These are phyloP conservation scores for Baronia brevicornis DNA, from an alignment of 2,888 invertebrate species.

Conservation along the genomic window DNA sequence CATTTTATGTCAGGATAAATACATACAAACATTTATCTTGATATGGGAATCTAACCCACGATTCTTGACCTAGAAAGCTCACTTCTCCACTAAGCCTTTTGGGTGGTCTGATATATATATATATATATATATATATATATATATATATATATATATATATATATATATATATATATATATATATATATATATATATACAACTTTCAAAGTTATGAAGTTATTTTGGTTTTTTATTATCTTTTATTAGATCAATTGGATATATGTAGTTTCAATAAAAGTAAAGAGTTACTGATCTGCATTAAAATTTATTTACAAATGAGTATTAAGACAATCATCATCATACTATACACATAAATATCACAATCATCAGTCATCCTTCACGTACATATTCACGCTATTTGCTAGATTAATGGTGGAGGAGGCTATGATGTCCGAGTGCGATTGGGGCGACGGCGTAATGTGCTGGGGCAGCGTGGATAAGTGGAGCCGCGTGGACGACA, in stretches of 20 bases:
- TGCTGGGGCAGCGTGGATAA: constrained; percentile 40
- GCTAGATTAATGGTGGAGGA: constrained; percentile 57
- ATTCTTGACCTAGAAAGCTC: too few relatives aligned
- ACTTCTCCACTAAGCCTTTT: too few relatives aligned
- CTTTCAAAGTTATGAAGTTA: too few relatives aligned
- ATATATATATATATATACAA: too few relatives aligned
- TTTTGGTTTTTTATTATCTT: neutral
- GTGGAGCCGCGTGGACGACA: constrained; percentile 43
- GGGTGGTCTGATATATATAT: too few relatives aligned
- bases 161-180: too few relatives aligned
- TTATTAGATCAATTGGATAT: neutral
- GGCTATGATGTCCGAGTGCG: constrained; percentile 62
- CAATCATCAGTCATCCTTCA: constrained; percentile 67
- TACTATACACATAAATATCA: constrained; percentile 73
- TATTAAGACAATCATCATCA: constrained; percentile 52
- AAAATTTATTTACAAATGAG: constrained; percentile 67
- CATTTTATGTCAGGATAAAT: too few relatives aligned
- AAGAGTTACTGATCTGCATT: constrained; percentile 55
- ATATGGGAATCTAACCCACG: too few relatives aligned
- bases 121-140: too few relatives aligned
- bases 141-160: too few relatives aligned
- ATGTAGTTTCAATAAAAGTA: too few relatives aligned
- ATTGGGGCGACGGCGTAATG: constrained; percentile 37
- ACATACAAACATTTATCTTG: too few relatives aligned
- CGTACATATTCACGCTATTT: constrained; percentile 38